Base-by-base conservation (phyloP, 2,888 invertebrate species). In the Oxystoma pomonae region DNA sequence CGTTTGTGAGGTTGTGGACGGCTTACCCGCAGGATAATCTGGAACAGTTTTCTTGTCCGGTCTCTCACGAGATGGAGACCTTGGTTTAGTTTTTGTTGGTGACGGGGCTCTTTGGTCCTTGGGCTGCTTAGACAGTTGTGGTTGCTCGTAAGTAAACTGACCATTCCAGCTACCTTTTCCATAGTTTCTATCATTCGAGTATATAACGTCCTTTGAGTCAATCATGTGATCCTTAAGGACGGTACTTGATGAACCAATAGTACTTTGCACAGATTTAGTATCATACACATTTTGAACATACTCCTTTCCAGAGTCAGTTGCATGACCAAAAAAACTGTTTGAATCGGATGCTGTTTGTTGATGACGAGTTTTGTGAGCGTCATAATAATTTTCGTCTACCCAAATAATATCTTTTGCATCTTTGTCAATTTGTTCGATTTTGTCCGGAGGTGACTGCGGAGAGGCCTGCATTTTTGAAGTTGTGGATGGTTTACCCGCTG, bases 151-250 rank as follows among this genome's bases (percentile, higher is more conserved):
- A 9, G 73, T 73, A 62, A 80, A 80, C 63, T 76, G 67, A 20
- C 80, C 81, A 68, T 80, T 79, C 80, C 81, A 80, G 2, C 77
- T 78, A 50, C 77, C 76, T 70, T 81, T 82, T 21, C 78, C 79
- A 66, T 79, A 79, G 62, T 74, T 77, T 57, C 78, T 71, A 59
- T 80, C 78, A 68, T 79, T 77, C 50, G 79, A 78, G 69, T 75
- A 79, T 57, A 79, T 68, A 21, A 77, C 68, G 69, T 80, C 77
- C 22, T 72, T 78, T n/a, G 73, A 70, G 72, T 84, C 83, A 68
- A 81, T 81, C n/a, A 75, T 78, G 58, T 69, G 66, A 70, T 83
- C 83, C 72, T 81, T 80, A 70, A 83, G 80, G 69, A 85, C 82
- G 55, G 77, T 82, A 2, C 81, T 81, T 66, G 63, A 73, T 16